Percentiles rank a stretch among this genome's conserved stretches.
Conservation (phyloP, 2,888 invertebrate species). For the Archips crataeganus region DNA sequence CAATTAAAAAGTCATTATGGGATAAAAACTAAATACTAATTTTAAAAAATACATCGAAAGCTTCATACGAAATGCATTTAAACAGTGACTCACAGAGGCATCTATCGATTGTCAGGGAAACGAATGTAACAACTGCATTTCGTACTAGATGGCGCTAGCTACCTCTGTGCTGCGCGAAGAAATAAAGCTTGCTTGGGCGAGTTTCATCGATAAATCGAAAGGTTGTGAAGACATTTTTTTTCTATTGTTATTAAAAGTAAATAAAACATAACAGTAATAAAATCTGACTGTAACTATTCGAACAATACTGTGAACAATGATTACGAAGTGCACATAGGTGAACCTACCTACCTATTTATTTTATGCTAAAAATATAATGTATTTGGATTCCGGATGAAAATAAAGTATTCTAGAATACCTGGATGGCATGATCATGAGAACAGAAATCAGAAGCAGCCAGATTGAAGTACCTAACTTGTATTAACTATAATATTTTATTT, state of each 20-base stretch:
- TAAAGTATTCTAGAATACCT: too few relatives aligned
- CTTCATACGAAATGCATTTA: background rate
- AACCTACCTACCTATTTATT: too few relatives aligned
- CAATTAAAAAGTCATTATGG: background rate
- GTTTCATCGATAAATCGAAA: background rate
- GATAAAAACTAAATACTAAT: too few relatives aligned
- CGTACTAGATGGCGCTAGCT: slow-evolving; percentile 28
- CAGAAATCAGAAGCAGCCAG: background rate
- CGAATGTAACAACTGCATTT: background rate
- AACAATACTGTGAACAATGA: too few relatives aligned
- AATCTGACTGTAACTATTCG: too few relatives aligned
- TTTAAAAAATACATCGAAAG: too few relatives aligned
- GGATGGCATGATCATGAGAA: too few relatives aligned
- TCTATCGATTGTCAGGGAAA: slow-evolving; percentile 9
- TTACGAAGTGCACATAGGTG: too few relatives aligned
- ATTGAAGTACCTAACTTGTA: background rate
- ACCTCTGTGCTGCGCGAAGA: slow-evolving; percentile 19
- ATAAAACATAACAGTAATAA: too few relatives aligned
- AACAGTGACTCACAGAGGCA: slow-evolving; percentile 18
- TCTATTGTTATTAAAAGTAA: too few relatives aligned
- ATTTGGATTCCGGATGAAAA: too few relatives aligned
- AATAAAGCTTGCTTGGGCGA: background rate
- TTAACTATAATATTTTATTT: slow-evolving; percentile 4
- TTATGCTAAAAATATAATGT: too few relatives aligned
- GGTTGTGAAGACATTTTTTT: background rate